A percentile compares a stretch with the other conserved stretches of the same genome.
These are phyloP conservation scores for Salarias fasciatus DNA, from an alignment of 2,797 vertebrate species.

Conservation along the genomic window DNA sequence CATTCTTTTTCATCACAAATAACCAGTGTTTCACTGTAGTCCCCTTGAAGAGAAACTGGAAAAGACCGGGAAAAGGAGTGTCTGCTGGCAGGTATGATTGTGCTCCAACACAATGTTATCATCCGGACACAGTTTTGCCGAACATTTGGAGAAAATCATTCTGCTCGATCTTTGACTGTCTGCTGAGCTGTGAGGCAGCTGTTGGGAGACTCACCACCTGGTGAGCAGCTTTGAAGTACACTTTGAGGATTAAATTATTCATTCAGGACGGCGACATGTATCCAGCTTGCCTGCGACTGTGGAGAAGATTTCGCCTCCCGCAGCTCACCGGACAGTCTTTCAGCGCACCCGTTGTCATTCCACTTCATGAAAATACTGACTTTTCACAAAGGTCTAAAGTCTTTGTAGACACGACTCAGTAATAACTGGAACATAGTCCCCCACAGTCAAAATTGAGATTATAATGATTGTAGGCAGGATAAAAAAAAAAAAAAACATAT, in stretches of 20 bases:
- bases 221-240: slow-evolving; percentile 94
- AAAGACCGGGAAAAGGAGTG: slow-evolving; percentile 44
- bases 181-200: slow-evolving; percentile 87
- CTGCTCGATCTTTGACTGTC: slow-evolving; percentile 92
- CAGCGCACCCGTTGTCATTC: slow-evolving; percentile 85
- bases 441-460: slow-evolving; percentile 77
- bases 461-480: slow-evolving; percentile 83
- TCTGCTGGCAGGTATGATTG: slow-evolving; percentile 80
- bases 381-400: slow-evolving; percentile 85
- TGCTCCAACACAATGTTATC: slow-evolving; percentile 89
- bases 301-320: slow-evolving; percentile 91
- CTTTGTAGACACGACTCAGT: slow-evolving; percentile 85
- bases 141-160: slow-evolving; percentile 94
- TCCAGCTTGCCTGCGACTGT: slow-evolving; percentile 65
- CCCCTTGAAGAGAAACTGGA: slow-evolving; percentile 55
- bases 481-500: slow-evolving; percentile 41
- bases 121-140: slow-evolving; percentile 91
- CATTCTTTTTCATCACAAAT: slow-evolving; percentile 60
- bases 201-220: slow-evolving; percentile 88
- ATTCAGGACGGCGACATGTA: slow-evolving; percentile 89
- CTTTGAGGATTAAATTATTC: slow-evolving; percentile 98
- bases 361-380: slow-evolving; percentile 88
- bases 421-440: slow-evolving; percentile 87
- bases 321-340: slow-evolving; percentile 88
- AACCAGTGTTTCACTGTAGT: slow-evolving; percentile 60